Base-by-base conservation (phyloP, 2,797 vertebrate species). In the Choloepus didactylus region DNA sequence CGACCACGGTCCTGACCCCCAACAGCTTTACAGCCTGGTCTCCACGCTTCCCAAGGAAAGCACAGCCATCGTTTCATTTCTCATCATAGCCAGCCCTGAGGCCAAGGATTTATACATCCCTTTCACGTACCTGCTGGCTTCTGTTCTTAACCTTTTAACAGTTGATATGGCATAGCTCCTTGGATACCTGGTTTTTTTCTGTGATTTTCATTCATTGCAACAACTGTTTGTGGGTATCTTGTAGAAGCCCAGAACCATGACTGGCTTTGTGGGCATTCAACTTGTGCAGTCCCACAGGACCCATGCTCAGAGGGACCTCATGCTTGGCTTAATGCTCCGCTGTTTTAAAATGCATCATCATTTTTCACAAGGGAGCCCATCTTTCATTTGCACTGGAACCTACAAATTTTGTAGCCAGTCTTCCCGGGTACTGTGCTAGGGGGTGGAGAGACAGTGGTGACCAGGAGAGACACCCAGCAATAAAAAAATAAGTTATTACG, bases 1-100 rank as follows among this genome's bases (percentile, higher is more conserved):
- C 64, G 0, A 9, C 9, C 5, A 5, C 0, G 18, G 69, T 62
- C 19, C 29, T 2, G 23, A 66, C 7, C 23, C 54, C 66, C 1
- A 35, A 10, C 9, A 11, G 21, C 76, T 35, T 83, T 69, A 9
- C 2, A 60, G 69, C 27, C 69, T 51, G 23, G 44, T 70, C 29
- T 27, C 29, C 41, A 46, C 12, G 31, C 64, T 21, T 64, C 16
- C 3, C n/a, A 75, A 73, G 21, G 60, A 19, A 4, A 70, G 73
- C 25, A 15, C 9, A 59, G 29, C 1, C 7, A 27, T 18, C 31
- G 9, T n/a, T 62, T 19, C 5, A 12, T 66, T 59, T 69, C 67
- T 41, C 15, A 27, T 14, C 41, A 31, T 31, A 4, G 27, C 8
- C 35, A n/a, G 14, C 6, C 21, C 54, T 14, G 19, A 2, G 8